Percentiles rank a stretch among this genome's conserved stretches.
Evolutionary conservation across 2,797 vertebrate genomes (phyloP).

Genomic region (Arrhamphus sclerolepis): DNA sequence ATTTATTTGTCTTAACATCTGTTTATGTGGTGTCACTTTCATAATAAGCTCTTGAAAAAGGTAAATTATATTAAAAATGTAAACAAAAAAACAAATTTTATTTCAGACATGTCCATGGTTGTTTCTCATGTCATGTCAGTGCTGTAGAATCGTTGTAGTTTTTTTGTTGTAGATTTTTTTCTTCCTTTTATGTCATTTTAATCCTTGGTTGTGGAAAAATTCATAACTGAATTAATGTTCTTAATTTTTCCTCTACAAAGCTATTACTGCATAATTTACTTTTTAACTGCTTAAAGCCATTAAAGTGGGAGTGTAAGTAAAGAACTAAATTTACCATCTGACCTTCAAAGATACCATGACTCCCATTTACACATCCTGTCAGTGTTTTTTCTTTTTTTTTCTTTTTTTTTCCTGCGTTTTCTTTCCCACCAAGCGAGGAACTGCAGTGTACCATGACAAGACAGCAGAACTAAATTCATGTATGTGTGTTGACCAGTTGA

Average conservation of each 20-base stretch:
- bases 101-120: no score
- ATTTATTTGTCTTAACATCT: no score
- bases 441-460: slow-evolving; percentile 52
- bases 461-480: slow-evolving; percentile 27
- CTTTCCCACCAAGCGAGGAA: slow-evolving; percentile 43
- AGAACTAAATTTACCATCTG: slow-evolving; percentile 38
- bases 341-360: slow-evolving; percentile 49
- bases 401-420: slow-evolving; percentile 26
- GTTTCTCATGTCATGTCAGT: no score
- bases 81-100: no score
- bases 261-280: slow-evolving; percentile 14
- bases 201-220: no score
- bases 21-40: no score
- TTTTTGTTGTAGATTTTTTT: no score
- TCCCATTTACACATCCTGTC: slow-evolving; percentile 67
- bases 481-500: slow-evolving; percentile 47
- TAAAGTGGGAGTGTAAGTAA: slow-evolving; percentile 22
- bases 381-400: slow-evolving; percentile 40
- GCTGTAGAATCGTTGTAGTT: no score
- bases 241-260: background rate
- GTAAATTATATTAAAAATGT: no score
- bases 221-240: no score
- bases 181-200: no score
- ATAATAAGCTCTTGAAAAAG: no score
- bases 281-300: slow-evolving; percentile 47